A percentile compares a stretch with the other conserved stretches of the same genome.
phyloP scores from a whole-genome alignment of 2,797 vertebrate species.

The Avahi laniger region DNA sequence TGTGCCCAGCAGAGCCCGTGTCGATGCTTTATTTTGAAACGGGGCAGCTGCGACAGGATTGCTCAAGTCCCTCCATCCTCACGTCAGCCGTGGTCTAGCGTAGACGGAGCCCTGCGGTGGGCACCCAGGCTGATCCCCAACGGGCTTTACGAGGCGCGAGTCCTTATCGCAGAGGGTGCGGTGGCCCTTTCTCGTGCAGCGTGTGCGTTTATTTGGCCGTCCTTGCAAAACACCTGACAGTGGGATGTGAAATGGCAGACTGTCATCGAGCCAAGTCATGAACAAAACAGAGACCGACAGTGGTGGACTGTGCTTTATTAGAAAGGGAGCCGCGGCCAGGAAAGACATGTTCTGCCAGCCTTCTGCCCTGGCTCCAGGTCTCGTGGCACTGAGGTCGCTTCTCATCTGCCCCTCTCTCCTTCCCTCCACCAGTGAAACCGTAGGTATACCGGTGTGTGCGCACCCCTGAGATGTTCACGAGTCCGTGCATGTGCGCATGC shows the following conservation, averaged over 20 bases:
- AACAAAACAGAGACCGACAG: too few relatives aligned
- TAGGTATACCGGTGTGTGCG: not conserved
- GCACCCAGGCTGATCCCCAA: not conserved
- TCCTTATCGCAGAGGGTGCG: not conserved
- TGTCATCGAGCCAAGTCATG: not conserved
- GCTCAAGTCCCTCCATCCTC: not conserved
- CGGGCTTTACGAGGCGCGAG: too few relatives aligned
- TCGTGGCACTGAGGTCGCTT: not conserved
- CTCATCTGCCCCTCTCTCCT: not conserved
- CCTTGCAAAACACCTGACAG: not conserved
- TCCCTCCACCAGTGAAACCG: not conserved
- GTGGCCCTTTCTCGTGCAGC: not conserved
- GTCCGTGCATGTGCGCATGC: too few relatives aligned
- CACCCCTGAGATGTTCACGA: fast-evolving
- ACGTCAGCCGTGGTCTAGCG: not conserved
- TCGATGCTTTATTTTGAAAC: not conserved
- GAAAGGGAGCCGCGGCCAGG: not conserved
- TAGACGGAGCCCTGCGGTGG: not conserved
- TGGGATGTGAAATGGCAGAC: too few relatives aligned
- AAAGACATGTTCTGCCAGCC: not conserved
- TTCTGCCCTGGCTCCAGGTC: not conserved
- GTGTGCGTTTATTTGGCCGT: not conserved
- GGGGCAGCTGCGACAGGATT: not conserved
- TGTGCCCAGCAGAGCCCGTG: not conserved
- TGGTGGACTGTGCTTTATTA: not conserved